Evolutionary conservation across 2,888 invertebrate species (phyloP).

Genomic region (Scaptomyza caliginosa): DNA sequence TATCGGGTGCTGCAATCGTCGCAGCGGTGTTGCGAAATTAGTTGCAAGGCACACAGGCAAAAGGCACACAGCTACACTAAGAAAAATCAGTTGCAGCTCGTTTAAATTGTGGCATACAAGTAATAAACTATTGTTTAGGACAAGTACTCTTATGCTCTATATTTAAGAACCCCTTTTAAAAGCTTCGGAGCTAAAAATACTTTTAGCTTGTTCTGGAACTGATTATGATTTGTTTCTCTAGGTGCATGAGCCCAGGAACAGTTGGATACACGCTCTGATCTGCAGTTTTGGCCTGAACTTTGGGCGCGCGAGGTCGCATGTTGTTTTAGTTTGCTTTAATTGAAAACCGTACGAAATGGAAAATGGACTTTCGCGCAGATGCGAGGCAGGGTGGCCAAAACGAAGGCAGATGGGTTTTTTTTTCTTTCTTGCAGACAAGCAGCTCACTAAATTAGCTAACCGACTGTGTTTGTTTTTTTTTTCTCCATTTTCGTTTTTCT

Average conservation of each 20-base stretch:
- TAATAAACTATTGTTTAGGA: no score
- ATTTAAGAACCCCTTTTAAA: no score
- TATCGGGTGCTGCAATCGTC: constrained; percentile 66
- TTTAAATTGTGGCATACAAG: no score
- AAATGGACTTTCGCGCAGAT: constrained; percentile 63
- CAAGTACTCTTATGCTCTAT: no score
- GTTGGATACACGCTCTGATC: constrained; percentile 8
- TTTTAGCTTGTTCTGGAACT: no score
- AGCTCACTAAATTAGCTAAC: constrained; percentile 66
- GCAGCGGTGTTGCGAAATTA: constrained; percentile 63
- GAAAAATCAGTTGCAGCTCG: background rate
- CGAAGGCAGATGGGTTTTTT: constrained; percentile 5
- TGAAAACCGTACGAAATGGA: constrained; percentile 74
- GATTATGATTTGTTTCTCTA: background rate
- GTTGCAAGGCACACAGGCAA: constrained; percentile 28
- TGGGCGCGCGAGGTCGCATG: constrained; percentile 69
- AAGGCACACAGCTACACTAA: background rate
- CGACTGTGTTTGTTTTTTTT: constrained; percentile 1
- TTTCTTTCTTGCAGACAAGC: constrained; percentile 25
- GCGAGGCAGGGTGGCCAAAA: background rate
- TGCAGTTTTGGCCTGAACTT: constrained; percentile 52
- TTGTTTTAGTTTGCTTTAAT: constrained; percentile 60
- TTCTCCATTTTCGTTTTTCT: constrained; percentile 60
- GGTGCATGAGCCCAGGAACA: background rate
- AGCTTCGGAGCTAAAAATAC: background rate